Conservation (phyloP, 2,888 invertebrate genomes). For the Quadroppia sp. region DNA sequence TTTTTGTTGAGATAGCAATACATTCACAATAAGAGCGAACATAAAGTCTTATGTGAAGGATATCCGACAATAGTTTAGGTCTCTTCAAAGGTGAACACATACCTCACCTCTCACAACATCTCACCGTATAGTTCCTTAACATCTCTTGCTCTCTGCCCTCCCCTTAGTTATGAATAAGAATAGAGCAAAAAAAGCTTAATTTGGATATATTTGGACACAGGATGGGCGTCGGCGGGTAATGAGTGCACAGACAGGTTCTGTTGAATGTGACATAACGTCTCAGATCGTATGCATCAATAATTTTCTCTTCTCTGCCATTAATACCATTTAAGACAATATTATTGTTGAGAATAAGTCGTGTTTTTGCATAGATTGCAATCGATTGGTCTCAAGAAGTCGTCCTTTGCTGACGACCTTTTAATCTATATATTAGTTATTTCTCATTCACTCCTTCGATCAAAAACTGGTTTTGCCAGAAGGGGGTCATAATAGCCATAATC, state of each 20-base stretch:
- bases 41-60: neutral
- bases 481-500: too few species aligned
- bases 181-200: neutral
- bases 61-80: neutral
- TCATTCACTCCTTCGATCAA: neutral
- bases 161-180: too few species aligned
- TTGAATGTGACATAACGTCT: constrained; percentile 9
- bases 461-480: neutral
- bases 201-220: neutral
- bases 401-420: constrained; percentile 8
- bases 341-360: neutral
- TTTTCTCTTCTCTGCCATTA: neutral
- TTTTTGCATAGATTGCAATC: too few species aligned
- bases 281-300: neutral
- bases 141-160: neutral
- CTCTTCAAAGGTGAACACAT: neutral
- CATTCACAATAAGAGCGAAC: neutral
- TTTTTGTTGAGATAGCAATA: neutral
- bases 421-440: constrained; percentile 11
- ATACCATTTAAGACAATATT: neutral
- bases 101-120: neutral
- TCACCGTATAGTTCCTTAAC: neutral
- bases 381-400: too few species aligned
- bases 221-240: neutral
- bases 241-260: neutral